Evolutionary conservation across 1,140 invertebrate species (phyloP), one percentile per base, ranked within the genome.

Genomic region (Leptonema lineaticorne): DNA sequence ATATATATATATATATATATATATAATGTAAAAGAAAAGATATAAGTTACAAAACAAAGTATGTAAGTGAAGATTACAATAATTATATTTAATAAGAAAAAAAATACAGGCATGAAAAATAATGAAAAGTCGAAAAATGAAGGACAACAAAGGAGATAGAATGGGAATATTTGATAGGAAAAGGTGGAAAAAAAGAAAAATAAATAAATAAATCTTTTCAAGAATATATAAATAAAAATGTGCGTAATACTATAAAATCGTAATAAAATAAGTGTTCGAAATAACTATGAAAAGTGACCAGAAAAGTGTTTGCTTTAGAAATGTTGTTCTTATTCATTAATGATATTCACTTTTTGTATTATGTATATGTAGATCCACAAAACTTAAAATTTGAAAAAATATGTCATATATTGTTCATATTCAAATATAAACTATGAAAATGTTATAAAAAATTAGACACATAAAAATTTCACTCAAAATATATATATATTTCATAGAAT

Each of bases 171-270:
- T 37, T n/a, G 26, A 18, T 9, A 57, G n/a, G n/a, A 28, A 26
- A 66, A 66, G 62, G 18, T 24, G 29, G 29, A 30, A 65, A 66
- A 66, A 41, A 66, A 33, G 18, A 66, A 66, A 66, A 66, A 66
- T 30, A 64, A 26, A 53, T 50, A 64, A 50, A 64, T 64, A 64
- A 50, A 29, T 64, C 33, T 64, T 9, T 16, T 64, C 26, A 53
- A 41, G 16, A 37, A 41, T 62, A 62, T 37, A 62, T 18, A 37
- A 59, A 26, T 18, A 20, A 2, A 26, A 59, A 33, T 8, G 20
- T 26, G 16, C 2, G 37, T 14, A 41, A 14, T 41, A 41, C 37
- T 41, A 53, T 53, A 11, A 53, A 53, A 16, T 20, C 48, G 18
- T 11, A 30, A 28, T 9, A 1, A 33, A n/a, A 28, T 14, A 14